Evolutionary conservation across 1,140 invertebrate species (phyloP).

Genomic region (Diploscapter pachys): DNA sequence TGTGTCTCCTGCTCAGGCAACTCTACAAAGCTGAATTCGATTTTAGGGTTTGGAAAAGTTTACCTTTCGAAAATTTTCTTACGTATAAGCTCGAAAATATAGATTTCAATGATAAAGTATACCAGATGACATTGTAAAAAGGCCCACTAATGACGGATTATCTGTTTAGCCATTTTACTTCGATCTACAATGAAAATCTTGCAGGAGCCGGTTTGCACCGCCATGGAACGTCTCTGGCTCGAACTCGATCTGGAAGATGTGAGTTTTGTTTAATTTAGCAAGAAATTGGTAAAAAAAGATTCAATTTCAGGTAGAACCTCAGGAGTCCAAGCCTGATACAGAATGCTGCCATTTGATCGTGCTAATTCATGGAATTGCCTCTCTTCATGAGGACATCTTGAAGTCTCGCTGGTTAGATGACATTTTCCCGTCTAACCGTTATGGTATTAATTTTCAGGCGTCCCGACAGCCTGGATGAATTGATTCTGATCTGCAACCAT

Average conservation of each 20-base stretch:
- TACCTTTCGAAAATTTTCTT: too few species aligned
- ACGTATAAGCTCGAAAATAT: too few species aligned
- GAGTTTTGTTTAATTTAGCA: not conserved
- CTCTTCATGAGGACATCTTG: constrained; percentile 8
- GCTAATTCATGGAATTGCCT: constrained; percentile 24
- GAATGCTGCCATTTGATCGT: constrained; percentile 1
- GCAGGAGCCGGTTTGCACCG: constrained; percentile 18
- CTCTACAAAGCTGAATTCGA: too few species aligned
- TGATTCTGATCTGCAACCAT: constrained; percentile 23
- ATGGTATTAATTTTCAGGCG: not conserved
- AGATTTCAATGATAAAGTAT: too few species aligned
- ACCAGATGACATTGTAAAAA: too few species aligned
- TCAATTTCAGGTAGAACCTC: constrained; percentile 1
- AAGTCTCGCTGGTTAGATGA: not conserved
- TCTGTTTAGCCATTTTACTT: too few species aligned
- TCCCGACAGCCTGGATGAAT: constrained; percentile 3
- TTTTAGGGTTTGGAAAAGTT: too few species aligned
- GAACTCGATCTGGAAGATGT: not conserved
- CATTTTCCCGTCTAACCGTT: too few species aligned
- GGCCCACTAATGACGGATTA: too few species aligned
- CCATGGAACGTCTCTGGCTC: constrained; percentile 6
- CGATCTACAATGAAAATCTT: not conserved
- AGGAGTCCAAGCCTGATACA: not conserved
- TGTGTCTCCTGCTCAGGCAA: constrained; percentile 1
- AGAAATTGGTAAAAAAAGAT: not conserved